Base-by-base conservation (phyloP, 2,888 invertebrate genomes). In the Ornithoptera priamus region DNA sequence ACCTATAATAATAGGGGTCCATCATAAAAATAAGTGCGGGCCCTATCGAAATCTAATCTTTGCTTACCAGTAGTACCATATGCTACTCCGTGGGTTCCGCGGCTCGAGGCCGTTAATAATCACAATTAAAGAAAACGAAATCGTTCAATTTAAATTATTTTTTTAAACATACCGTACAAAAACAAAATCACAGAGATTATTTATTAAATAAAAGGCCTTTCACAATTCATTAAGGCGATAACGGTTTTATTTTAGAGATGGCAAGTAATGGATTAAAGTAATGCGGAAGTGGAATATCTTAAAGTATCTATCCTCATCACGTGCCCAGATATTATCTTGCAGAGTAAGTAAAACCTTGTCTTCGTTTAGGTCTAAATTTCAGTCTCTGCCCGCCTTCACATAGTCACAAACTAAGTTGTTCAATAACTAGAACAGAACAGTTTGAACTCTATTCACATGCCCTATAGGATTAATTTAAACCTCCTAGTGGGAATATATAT, bases 151-250 rank as follows among this genome's bases (percentile, higher is more conserved):
- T 10, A 39, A 39, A 20, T 20, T 62, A 20, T 42, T 42, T 30
- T 30, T 30, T 5, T 30, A 30, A 30, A 30, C 30, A 30, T 4
- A 5, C 5, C 30, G 12, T 22, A 36, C 8, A 18, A 22, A 67
- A n/a, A 53, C 10, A 46, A 63, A 30, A 62, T 66, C 62, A 70
- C 62, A 59, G 66, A 53, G 8, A 59, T 58, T 63, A 62, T n/a
- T 46, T 66, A 66, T 22, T 58, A 65, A 69, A 10, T 56, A 39
- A 62, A 63, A 57, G 66, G 59, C 69, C 69, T 66, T 70, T 66
- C 66, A 70, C 69, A 70, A 70, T 70, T 70, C 53, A 69, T 69
- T 65, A 65, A 20, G 61, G 30, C 20, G 20, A 58, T 60, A 50
- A 36, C 6, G 18, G 12, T n/a, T 15, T 39, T n/a, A n/a, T n/a